Base-by-base conservation (phyloP, 2,888 invertebrate genomes). In the Pollenia labialis region DNA sequence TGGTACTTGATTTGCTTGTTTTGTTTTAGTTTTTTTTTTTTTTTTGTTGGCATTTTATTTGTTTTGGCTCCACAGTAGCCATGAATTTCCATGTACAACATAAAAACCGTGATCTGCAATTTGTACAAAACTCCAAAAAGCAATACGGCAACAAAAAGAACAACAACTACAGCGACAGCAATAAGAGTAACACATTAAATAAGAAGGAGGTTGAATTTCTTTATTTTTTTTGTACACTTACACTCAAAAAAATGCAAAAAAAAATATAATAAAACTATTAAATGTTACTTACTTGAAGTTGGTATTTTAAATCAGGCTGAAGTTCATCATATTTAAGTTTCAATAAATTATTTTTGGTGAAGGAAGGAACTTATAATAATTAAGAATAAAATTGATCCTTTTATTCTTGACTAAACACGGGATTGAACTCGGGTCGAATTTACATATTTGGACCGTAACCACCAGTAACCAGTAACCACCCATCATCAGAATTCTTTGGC, bases 101-200 rank as follows among this genome's bases (percentile, higher is more conserved):
- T 91, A 92, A 92, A 93, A 93, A 92, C 93, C 93, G 93, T 93
- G 93, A 93, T 93, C 93, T 91, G 91, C 93, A 93, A 93, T 93
- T 93, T 93, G 93, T 93, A 92, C 83, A 76, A 76, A 82, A 62
- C 60, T 69, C 69, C 52, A 88, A 72, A 86, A 86, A 81, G 62
- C 46, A 72, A 23, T 77, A 18, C 44, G 76, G 54, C 71, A 85
- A 81, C 16, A 81, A 75, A 14, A 82, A 72, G 46, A 85, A 56
- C 52, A 58, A 72, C 58, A 16, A 60, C 69, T 14, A 68, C 32
- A 79, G 68, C 46, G 54, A 79, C 56, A 80, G 83, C 58, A 85
- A 74, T 85, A 62, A 87, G 85, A 66, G 81, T 52, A 79, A 58
- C 69, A 75, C 56, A 58, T 72, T 54, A 56, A 74, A 83, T 75